Percentiles rank a stretch among this genome's conserved stretches.
phyloP scores from a whole-genome alignment of 2,888 invertebrate genomes.

The Nebria salina region DNA sequence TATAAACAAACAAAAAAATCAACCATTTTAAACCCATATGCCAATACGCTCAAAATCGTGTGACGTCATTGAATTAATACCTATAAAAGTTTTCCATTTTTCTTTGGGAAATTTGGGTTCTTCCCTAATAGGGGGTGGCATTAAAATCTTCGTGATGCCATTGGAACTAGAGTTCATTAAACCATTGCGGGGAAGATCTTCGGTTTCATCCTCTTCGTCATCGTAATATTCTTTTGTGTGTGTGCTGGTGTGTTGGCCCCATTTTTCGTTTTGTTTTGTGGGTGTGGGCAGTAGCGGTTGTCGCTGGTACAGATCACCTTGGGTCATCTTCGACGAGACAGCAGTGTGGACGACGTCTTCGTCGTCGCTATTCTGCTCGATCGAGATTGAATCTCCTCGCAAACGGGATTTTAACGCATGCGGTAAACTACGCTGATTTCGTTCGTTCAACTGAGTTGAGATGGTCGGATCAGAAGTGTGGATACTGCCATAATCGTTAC shows the following conservation, averaged over 20 bases:
- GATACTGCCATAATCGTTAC: constrained; percentile 72
- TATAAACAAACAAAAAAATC: constrained; percentile 54
- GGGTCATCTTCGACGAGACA: constrained; percentile 59
- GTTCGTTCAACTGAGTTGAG: constrained; percentile 19
- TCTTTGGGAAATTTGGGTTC: constrained; percentile 84
- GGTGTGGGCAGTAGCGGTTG: constrained; percentile 68
- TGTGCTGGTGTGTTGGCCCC: constrained; percentile 59
- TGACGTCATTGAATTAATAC: constrained; percentile 54
- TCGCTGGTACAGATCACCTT: constrained; percentile 69
- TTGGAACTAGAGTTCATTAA: constrained; percentile 55
- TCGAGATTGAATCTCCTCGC: constrained; percentile 50
- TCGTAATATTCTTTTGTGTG: constrained; percentile 62
- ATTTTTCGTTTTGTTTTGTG: constrained; percentile 63
- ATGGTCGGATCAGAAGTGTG: constrained; percentile 58
- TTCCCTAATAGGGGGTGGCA: constrained; percentile 75
- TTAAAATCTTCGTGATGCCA: constrained; percentile 69
- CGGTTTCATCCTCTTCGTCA: constrained; percentile 64
- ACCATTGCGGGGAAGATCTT: constrained; percentile 58
- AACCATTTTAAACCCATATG: not conserved
- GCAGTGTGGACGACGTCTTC: constrained; percentile 57
- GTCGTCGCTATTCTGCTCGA: constrained; percentile 57
- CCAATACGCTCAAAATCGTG: not conserved
- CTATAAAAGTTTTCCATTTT: constrained; percentile 81
- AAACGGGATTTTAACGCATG: constrained; percentile 58
- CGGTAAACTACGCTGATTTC: constrained; percentile 53